Evolutionary conservation across 37 sponge, comb jelly and placozoan genomes (phyloP).

Genomic region (Cladorhizidae sp.): DNA sequence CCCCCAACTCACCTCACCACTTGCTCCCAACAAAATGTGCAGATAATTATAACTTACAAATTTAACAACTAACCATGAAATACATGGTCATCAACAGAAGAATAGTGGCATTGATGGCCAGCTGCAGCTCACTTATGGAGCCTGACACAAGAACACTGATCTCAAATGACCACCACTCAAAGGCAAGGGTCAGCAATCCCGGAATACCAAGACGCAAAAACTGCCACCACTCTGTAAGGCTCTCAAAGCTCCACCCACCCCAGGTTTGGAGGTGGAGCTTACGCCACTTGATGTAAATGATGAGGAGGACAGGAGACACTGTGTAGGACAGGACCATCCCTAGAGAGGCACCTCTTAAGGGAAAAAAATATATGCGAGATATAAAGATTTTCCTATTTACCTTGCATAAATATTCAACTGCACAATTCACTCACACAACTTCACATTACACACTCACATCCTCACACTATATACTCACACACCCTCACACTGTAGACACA

Average conservation of each 20-base stretch:
- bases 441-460: too few species aligned
- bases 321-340: not conserved
- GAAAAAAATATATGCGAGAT: too few species aligned
- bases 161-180: slow-evolving; percentile 66
- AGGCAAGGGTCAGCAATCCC: slow-evolving; percentile 43
- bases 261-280: slow-evolving; percentile 49
- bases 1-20: too few species aligned
- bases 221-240: slow-evolving; percentile 54
- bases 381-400: too few species aligned
- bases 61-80: slow-evolving; percentile 56
- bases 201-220: slow-evolving; percentile 19
- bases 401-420: too few species aligned
- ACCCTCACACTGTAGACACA: too few species aligned
- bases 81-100: slow-evolving; percentile 2
- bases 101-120: slow-evolving; percentile 30
- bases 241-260: slow-evolving; percentile 73
- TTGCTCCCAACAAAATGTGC: too few species aligned
- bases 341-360: slow-evolving; percentile 38
- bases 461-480: too few species aligned
- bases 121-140: slow-evolving; percentile 25
- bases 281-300: slow-evolving; percentile 20
- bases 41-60: too few species aligned
- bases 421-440: too few species aligned
- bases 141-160: slow-evolving; percentile 48
- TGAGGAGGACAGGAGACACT: slow-evolving; percentile 17